Percentiles rank a stretch among this genome's conserved stretches.
Conservation (phyloP, 2,888 invertebrate species). For the Campoplex capitator region DNA sequence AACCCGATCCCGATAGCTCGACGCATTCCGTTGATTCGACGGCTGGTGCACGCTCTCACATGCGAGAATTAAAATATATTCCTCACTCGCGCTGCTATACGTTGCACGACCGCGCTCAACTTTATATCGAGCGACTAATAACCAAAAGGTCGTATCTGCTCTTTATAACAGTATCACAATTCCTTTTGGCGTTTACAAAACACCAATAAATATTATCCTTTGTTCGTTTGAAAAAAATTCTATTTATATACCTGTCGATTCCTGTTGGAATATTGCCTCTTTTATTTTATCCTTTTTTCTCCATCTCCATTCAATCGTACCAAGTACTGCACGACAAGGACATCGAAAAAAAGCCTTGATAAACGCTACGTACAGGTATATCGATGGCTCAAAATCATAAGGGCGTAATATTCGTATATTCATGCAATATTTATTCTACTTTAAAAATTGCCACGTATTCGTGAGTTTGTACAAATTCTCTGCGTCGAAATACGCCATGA, state of each 20-base stretch:
- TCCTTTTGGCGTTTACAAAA: background rate
- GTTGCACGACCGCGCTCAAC: conserved; percentile 9
- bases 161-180: background rate
- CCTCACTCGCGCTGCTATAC: conserved; percentile 8
- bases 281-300: background rate
- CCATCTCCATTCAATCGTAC: background rate
- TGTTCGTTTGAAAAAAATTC: background rate
- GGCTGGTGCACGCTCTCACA: conserved; percentile 41
- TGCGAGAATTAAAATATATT: conserved; percentile 35
- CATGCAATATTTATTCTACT: background rate
- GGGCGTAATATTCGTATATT: background rate
- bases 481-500: background rate
- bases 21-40: conserved; percentile 75
- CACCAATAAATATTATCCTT: conserved; percentile 2
- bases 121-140: conserved; percentile 2
- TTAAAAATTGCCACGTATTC: background rate
- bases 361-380: background rate
- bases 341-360: background rate
- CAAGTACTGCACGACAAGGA: conserved; percentile 1
- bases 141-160: conserved; percentile 23
- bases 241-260: background rate
- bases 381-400: background rate
- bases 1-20: conserved; percentile 74
- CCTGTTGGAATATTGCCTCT: background rate
- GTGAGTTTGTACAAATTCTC: background rate